A percentile compares a stretch with the other conserved stretches of the same genome.
These are phyloP conservation scores for Troides aeacus DNA, from an alignment of 2,888 invertebrate genomes.

Conservation along the genomic window DNA sequence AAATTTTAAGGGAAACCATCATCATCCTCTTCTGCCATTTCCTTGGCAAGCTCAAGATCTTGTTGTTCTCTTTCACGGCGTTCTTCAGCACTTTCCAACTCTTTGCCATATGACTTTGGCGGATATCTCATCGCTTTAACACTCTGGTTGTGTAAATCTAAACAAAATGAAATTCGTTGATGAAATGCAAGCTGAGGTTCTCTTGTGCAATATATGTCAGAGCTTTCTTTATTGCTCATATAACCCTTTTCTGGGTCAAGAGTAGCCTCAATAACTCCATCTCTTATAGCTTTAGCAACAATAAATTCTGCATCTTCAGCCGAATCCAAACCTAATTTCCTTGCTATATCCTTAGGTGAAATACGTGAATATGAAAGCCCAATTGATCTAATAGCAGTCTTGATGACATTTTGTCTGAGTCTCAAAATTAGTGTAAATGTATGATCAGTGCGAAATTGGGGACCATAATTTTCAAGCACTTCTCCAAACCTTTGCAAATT, in stretches of 20 bases:
- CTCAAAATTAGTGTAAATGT: constrained; percentile 97
- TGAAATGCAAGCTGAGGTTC: constrained; percentile 98
- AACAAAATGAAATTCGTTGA: constrained; percentile 97
- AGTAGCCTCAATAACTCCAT: constrained; percentile 98
- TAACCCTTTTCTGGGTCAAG: constrained; percentile 97
- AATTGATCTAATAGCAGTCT: constrained; percentile 97
- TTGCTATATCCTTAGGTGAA: constrained; percentile 95
- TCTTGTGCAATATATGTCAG: constrained; percentile 97
- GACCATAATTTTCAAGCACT: constrained; percentile 93
- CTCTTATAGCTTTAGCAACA: constrained; percentile 98
- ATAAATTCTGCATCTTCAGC: constrained; percentile 99
- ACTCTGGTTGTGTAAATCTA: constrained; percentile 98
- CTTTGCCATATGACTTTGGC: constrained; percentile 98
- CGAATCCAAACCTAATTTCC: constrained; percentile 95
- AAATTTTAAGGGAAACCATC: constrained; percentile 85
- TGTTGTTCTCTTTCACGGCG: constrained; percentile 97
- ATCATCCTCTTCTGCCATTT: constrained; percentile 99
- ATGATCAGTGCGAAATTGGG: constrained; percentile 95
- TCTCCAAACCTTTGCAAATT: constrained; percentile 96
- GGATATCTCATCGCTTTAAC: constrained; percentile 99
- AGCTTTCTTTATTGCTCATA: constrained; percentile 98
- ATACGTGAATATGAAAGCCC: constrained; percentile 98
- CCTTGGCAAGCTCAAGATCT: constrained; percentile 99
- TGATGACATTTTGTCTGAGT: constrained; percentile 98
- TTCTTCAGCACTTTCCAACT: constrained; percentile 98